Evolutionary conservation across 30 jellyfish, hydroid and myxozoan species (phyloP), one percentile per base, ranked within the genome.

Genomic region (Cassiopea xamachana): DNA sequence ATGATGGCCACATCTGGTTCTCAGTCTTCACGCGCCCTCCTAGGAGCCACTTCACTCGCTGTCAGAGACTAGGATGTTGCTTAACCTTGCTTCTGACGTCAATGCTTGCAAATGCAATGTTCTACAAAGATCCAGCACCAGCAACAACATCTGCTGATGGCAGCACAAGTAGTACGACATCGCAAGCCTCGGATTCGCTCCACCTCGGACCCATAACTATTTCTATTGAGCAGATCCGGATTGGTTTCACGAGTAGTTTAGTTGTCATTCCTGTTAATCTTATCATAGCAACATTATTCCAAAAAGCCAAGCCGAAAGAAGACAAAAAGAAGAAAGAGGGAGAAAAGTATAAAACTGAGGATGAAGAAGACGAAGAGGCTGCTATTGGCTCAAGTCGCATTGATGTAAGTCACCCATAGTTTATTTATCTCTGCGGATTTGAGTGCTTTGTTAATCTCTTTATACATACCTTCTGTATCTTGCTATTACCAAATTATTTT

Each of bases 1-100:
- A 88, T 79, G 99, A 96, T 82, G 98, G 98, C 4, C 99, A 96
- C 73, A 91, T 96, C 12, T 96, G 99, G 99, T 92, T 96, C 72
- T 96, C 99, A 0, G 67, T 96, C 50, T 92, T 91, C 89, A 92
- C 98, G 18, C 92, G 98, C 48, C 99, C 99, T 43, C 97, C 98
- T 43, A 82, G 94, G 50, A 96, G 99, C 58, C 88, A 91, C 27
- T 96, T 92, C 83, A 92, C 98, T 6, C 89, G 97, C 39, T 84
- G 96, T 46, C 99, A 96, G 87, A 91, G 99, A 8, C 81, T 96
- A 16, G 96, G 97, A 67, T 89, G 98, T 76, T 96, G 99, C 75
- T 81, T 96, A 80, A 75, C 98, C 13, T 77, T 96, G 84, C 75
- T 96, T 43, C 46, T 92, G 71, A 89, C 98, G 14, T 82, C 98